Evolutionary conservation across 2,113 vertebrate genomes (phyloP).

Genomic region (Ceratotherium simum): DNA sequence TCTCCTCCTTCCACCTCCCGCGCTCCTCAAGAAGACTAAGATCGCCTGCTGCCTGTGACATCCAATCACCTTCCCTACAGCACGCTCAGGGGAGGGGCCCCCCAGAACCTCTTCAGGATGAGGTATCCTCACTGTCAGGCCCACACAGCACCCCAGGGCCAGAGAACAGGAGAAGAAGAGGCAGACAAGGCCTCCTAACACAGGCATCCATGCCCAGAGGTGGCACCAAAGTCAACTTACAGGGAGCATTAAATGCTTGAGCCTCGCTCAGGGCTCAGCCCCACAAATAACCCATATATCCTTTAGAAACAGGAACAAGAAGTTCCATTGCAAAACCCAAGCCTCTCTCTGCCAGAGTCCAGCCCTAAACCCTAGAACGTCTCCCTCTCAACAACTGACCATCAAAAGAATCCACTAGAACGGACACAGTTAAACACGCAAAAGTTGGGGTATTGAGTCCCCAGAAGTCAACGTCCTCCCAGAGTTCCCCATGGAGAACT

Average conservation of each 20-base stretch:
- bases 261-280: background rate
- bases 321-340: background rate
- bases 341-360: background rate
- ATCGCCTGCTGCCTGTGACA: accelerated
- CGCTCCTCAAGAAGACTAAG: accelerated
- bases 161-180: background rate
- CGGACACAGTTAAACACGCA: accelerated
- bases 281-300: background rate
- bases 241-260: background rate
- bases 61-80: background rate
- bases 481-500: background rate
- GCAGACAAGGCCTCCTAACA: background rate
- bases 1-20: accelerated
- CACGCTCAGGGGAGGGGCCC: accelerated
- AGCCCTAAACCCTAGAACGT: background rate
- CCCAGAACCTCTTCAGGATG: no score
- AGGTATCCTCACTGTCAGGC: accelerated
- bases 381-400: background rate
- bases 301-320: background rate
- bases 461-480: background rate
- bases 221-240: accelerated
- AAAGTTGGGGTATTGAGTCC: background rate
- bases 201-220: background rate
- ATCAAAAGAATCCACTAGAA: background rate
- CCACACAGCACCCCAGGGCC: no score